phyloP scores from a whole-genome alignment of 2,113 vertebrate species.

The Corynorhinus townsendii region DNA sequence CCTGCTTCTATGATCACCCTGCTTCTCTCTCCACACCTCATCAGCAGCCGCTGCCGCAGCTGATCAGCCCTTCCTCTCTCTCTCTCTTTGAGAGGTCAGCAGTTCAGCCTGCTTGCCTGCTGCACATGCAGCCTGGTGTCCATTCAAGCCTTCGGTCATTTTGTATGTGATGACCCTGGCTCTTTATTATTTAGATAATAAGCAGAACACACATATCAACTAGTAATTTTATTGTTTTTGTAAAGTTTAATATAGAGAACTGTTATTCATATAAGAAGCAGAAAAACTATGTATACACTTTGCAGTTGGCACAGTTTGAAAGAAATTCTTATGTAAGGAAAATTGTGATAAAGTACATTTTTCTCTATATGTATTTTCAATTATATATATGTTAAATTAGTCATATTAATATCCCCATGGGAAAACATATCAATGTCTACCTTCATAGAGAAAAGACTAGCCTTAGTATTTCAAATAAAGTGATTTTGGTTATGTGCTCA shows the following conservation, averaged over 20 bases:
- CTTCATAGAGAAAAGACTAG: not conserved
- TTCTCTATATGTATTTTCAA: not conserved
- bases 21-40: no score
- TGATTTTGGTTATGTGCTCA: not conserved
- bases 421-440: conserved; percentile 33
- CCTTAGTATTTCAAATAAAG: not conserved
- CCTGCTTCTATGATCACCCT: no score
- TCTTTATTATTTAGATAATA: not conserved
- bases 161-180: no score
- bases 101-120: no score
- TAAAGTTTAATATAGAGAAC: conserved; percentile 43
- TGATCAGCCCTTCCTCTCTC: no score
- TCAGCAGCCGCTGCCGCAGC: no score
- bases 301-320: not conserved
- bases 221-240: conserved; percentile 47
- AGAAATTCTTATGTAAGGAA: not conserved
- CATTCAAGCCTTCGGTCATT: no score
- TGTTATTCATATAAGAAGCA: not conserved
- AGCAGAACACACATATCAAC: conserved; percentile 55
- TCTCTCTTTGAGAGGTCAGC: no score
- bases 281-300: not conserved
- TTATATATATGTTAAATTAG: conserved; percentile 50
- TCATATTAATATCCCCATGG: not conserved
- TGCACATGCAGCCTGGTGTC: no score
- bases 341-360: not conserved